Evolutionary conservation across 2,797 vertebrate species (phyloP).

Genomic region (Cynodonichthys magdalenae): DNA sequence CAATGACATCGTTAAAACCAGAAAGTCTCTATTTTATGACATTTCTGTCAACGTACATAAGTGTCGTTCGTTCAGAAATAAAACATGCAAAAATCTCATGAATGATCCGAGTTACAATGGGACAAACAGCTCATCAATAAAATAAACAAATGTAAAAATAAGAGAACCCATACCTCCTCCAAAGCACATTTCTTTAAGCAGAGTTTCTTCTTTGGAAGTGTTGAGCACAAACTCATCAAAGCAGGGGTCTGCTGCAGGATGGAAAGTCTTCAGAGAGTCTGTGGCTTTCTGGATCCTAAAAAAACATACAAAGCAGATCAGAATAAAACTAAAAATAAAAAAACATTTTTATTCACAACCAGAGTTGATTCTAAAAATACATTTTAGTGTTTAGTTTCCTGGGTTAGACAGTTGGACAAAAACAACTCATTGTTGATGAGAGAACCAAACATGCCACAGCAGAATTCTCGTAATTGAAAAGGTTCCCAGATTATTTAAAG

Average conservation of each 20-base stretch:
- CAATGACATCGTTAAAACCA: background rate
- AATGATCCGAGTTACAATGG: background rate
- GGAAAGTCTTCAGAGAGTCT: slow-evolving; percentile 92
- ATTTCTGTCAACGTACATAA: too few species aligned
- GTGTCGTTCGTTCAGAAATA: too few species aligned
- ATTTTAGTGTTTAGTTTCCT: too few species aligned
- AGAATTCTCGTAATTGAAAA: slow-evolving; percentile 50
- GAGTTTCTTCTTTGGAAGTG: slow-evolving; percentile 86
- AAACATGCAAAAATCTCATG: too few species aligned
- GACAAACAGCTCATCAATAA: background rate
- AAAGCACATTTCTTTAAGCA: slow-evolving; percentile 90
- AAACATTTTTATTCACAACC: background rate
- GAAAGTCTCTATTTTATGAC: background rate
- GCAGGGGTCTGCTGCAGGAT: slow-evolving; percentile 87
- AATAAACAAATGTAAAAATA: background rate
- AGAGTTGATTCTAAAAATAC: too few species aligned
- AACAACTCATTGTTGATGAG: background rate
- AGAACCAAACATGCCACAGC: slow-evolving; percentile 9
- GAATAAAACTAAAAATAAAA: background rate
- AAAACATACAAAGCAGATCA: slow-evolving; percentile 10
- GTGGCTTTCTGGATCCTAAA: slow-evolving; percentile 94
- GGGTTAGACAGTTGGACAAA: too few species aligned
- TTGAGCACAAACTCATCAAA: slow-evolving; percentile 94
- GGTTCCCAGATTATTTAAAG: slow-evolving; percentile 55
- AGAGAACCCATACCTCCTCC: slow-evolving; percentile 81